Evolutionary conservation across 2,888 invertebrate species (phyloP).

Genomic region (Ditula angustiorana): DNA sequence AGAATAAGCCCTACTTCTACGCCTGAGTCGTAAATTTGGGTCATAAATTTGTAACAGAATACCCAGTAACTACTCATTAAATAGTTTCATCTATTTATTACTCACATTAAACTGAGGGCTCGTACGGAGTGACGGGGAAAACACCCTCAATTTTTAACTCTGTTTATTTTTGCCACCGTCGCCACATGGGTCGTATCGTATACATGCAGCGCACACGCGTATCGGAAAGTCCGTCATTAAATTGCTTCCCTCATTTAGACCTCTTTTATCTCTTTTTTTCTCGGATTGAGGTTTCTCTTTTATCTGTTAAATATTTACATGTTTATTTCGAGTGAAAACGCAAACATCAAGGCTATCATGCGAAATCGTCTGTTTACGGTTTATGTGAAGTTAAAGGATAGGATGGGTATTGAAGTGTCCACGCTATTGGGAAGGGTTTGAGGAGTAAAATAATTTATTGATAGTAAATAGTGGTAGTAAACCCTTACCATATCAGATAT

Average conservation of each 20-base stretch:
- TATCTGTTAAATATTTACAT: constrained; percentile 15
- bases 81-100: neutral
- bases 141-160: neutral
- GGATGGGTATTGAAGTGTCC: constrained; percentile 33
- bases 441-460: constrained; percentile 30
- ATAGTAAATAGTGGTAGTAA: constrained; percentile 31
- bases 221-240: constrained; percentile 31
- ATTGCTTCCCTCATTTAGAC: constrained; percentile 19
- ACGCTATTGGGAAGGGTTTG: constrained; percentile 32
- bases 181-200: neutral
- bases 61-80: neutral
- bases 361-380: constrained; percentile 23
- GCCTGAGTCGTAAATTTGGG: no score
- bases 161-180: constrained; percentile 16
- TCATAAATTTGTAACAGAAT: no score
- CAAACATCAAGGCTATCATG: constrained; percentile 28
- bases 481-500: constrained; percentile 1
- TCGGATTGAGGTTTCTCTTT: constrained; percentile 10
- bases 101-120: neutral
- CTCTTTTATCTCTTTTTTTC: constrained; percentile 14
- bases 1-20: no score
- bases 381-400: constrained; percentile 23
- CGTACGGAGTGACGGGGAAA: neutral
- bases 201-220: neutral
- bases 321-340: constrained; percentile 22